phyloP scores from a whole-genome alignment of 2,797 vertebrate genomes.

The Geotria australis region DNA sequence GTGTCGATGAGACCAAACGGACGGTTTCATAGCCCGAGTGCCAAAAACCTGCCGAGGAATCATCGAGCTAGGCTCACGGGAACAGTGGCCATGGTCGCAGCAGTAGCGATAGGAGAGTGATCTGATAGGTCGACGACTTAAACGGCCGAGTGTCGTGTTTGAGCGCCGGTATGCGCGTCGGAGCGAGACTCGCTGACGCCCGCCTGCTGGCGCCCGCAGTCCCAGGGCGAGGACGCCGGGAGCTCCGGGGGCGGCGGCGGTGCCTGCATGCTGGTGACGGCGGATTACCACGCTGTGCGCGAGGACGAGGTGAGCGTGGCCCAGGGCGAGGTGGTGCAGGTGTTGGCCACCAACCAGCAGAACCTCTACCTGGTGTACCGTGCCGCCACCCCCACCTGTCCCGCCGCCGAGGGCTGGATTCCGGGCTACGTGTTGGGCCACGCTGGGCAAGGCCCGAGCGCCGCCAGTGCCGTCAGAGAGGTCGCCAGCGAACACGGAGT shows the following conservation, averaged over 20 bases:
- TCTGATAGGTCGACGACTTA: too few species aligned
- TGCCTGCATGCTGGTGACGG: conserved; percentile 39
- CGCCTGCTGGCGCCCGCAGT: background rate
- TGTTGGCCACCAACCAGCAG: conserved; percentile 85
- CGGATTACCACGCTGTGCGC: conserved; percentile 87
- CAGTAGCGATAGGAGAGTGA: too few species aligned
- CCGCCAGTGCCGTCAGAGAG: conserved; percentile 39
- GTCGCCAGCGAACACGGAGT: too few species aligned
- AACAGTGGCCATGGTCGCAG: too few species aligned
- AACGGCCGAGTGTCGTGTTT: too few species aligned
- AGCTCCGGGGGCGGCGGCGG: background rate
- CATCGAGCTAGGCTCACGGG: too few species aligned
- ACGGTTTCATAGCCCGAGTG: too few species aligned
- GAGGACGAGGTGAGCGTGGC: conserved; percentile 83
- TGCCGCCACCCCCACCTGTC: conserved; percentile 50
- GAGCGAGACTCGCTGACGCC: too few species aligned
- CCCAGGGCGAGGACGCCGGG: background rate
- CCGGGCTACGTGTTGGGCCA: conserved; percentile 56
- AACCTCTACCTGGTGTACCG: conserved; percentile 93
- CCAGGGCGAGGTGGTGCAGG: conserved; percentile 68
- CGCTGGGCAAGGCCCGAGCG: conserved; percentile 26
- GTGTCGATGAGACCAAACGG: too few species aligned
- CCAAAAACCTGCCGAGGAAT: too few species aligned
- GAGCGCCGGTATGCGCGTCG: too few species aligned
- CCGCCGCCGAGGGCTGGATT: conserved; percentile 89